Evolutionary conservation across 2,888 invertebrate species (phyloP).

Genomic region (Lottia gigantea): DNA sequence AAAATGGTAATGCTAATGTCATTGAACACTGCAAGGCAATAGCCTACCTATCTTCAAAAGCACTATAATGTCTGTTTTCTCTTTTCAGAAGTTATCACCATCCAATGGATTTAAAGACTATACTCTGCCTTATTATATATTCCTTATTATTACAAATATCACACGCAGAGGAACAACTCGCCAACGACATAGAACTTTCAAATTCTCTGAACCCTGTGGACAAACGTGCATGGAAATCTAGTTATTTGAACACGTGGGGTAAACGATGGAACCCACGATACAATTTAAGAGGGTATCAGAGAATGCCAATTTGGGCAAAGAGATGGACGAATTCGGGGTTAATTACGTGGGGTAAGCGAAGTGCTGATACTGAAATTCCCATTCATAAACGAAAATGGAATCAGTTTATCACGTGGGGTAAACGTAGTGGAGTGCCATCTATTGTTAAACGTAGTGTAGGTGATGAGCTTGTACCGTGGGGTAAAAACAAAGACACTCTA

Average conservation of each 20-base stretch:
- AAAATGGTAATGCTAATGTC: too few species aligned
- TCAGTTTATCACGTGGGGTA: conserved; percentile 5
- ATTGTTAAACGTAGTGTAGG: too few species aligned
- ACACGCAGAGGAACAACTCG: neutral
- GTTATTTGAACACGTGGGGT: neutral
- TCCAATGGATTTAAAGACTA: neutral
- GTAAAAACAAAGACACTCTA: too few species aligned
- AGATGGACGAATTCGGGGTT: neutral
- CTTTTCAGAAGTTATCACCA: neutral
- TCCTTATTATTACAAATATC: neutral
- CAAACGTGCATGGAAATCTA: neutral
- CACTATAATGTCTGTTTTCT: neutral
- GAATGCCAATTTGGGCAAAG: neutral
- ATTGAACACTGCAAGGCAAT: too few species aligned
- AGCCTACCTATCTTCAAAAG: too few species aligned
- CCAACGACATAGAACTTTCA: neutral
- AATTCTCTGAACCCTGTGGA: neutral
- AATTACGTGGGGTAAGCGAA: neutral
- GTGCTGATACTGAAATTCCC: neutral
- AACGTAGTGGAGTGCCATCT: neutral
- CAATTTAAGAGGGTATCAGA: neutral
- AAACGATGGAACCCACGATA: neutral
- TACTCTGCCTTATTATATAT: conserved; percentile 6
- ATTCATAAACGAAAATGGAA: neutral
- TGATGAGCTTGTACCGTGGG: too few species aligned